A percentile compares a stretch with the other conserved stretches of the same genome.
Conservation (phyloP, 1,140 invertebrate genomes). For the Rhopalosiphum maidis region DNA sequence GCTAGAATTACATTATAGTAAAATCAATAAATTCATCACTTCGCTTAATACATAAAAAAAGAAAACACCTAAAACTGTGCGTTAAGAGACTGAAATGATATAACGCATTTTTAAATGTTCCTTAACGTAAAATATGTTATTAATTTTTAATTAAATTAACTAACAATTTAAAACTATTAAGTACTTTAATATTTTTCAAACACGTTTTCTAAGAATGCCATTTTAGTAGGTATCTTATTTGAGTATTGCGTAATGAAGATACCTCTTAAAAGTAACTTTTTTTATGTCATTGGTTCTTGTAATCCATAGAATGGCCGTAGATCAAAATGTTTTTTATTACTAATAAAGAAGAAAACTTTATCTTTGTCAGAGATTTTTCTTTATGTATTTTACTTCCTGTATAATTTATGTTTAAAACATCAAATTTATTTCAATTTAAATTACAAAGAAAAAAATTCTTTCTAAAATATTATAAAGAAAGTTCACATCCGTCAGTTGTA, state of each 20-base stretch:
- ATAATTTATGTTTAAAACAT: slow-evolving; percentile 7
- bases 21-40: too few relatives aligned
- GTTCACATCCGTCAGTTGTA: neutral
- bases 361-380: slow-evolving; percentile 10
- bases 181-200: too few relatives aligned
- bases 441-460: neutral
- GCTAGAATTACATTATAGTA: too few relatives aligned
- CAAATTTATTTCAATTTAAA: slow-evolving; percentile 2
- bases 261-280: neutral
- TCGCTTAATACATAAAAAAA: neutral
- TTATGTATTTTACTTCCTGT: neutral
- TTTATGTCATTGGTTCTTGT: neutral
- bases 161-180: too few relatives aligned
- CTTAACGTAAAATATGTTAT: too few relatives aligned
- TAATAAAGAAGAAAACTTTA: neutral
- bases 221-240: too few relatives aligned
- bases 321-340: neutral
- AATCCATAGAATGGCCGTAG: neutral
- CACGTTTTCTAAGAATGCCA: too few relatives aligned
- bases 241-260: neutral
- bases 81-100: too few relatives aligned
- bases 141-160: too few relatives aligned
- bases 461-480: neutral
- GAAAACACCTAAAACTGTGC: neutral
- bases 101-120: too few relatives aligned